Percentiles rank a stretch among this genome's conserved stretches.
These are phyloP conservation scores for Sylvilagus floridanus DNA, from an alignment of 2,797 vertebrate genomes.

Conservation along the genomic window DNA sequence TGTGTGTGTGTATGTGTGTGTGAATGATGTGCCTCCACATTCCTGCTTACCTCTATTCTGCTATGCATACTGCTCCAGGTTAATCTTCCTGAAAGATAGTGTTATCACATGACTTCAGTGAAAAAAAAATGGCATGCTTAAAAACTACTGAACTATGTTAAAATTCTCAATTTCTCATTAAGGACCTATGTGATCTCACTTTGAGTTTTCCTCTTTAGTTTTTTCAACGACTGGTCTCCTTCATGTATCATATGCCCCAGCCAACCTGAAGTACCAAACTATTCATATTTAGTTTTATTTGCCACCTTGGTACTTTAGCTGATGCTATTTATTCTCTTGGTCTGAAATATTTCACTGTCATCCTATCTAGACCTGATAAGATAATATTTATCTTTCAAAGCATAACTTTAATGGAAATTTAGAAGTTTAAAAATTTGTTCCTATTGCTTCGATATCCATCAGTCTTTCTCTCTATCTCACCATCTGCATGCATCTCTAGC, in stretches of 20 bases:
- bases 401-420: constrained; percentile 28
- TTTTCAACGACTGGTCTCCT: not conserved
- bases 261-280: not conserved
- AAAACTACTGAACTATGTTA: not conserved
- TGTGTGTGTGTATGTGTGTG: not conserved
- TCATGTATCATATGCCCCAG: not conserved
- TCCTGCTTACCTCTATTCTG: constrained; percentile 2
- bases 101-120: not conserved
- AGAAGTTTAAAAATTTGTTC: not conserved
- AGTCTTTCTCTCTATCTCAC: not conserved
- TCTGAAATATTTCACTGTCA: constrained; percentile 10
- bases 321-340: not conserved
- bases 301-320: not conserved
- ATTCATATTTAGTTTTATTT: constrained; percentile 17
- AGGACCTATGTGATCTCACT: not conserved
- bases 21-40: not conserved
- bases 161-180: constrained; percentile 18
- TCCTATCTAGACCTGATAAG: not conserved
- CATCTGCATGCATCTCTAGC: not conserved
- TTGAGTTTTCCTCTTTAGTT: not conserved
- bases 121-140: not conserved
- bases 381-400: constrained; percentile 29
- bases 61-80: not conserved
- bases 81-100: not conserved
- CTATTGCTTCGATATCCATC: not conserved